Base-by-base conservation (phyloP, 2,113 vertebrate species). In the Rafetus swinhoei region DNA sequence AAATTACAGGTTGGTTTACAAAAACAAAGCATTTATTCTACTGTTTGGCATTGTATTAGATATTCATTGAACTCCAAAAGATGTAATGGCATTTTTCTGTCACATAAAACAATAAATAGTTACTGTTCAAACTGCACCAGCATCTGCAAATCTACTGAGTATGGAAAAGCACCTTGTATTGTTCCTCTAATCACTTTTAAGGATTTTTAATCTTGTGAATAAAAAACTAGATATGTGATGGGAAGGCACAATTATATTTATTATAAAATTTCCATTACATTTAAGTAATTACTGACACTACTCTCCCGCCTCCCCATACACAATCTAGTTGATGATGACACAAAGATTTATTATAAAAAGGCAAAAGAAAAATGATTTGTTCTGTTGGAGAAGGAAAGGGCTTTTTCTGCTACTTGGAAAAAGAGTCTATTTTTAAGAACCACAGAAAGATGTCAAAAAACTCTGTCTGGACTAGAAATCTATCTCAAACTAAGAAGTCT, bases 151-250 rank as follows among this genome's bases (percentile, higher is more conserved):
- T 57, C n/a, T 19, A 84, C 60, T 56, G 22, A 92, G 65, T 87
- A 93, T 90, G 45, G 93, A 94, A 93, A 97, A 95, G 55, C 32
- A 90, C 87, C 59, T 39, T 19, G 55, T 39, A 92, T 74, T 93
- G 85, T 94, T 96, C 90, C 95, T 86, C 81, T 83, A 93, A 87
- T 5, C n/a, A 62, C 24, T 93, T 90, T 90, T 72, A 35, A 82
- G 74, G 15, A 52, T 89, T 65, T 88, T 95, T 89, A 82, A 94
- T 13, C 13, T 81, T 82, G 77, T 52, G 93, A 93, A 91, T 24
- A 76, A 24, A 76, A 90, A 53, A 39, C 12, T 27, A 53, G 21
- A 62, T 90, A 84, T 12, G 53, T 86, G 92, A 90, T 69, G 21
- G 27, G 65, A 72, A 93, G 4, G 7, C 86, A 88, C 0, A 13